phyloP scores from a whole-genome alignment of 2,797 vertebrate species.

The Urocyon cinereoargenteus region DNA sequence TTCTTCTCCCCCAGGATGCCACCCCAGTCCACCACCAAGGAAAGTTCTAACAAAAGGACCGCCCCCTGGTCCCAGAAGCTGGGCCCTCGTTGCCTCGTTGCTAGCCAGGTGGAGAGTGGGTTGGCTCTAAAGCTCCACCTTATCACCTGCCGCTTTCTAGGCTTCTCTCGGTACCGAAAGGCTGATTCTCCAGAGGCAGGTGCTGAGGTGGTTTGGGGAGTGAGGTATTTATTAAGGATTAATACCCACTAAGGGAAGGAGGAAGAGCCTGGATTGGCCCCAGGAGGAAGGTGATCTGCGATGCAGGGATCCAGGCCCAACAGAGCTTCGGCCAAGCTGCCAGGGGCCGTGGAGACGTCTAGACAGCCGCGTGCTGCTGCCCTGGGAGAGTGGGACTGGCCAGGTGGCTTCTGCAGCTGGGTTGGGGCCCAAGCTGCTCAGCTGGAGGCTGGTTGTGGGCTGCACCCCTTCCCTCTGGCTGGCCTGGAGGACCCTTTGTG shows the following conservation, averaged over 20 bases:
- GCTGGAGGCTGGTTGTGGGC: too few relatives aligned
- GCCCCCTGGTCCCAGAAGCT: not conserved
- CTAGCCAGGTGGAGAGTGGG: not conserved
- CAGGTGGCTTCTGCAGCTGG: not conserved
- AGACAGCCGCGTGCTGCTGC: too few relatives aligned
- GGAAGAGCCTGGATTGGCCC: not conserved
- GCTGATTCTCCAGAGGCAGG: not conserved
- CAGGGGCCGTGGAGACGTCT: too few relatives aligned
- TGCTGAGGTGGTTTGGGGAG: not conserved
- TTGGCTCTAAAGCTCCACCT: not conserved
- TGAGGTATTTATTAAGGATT: not conserved
- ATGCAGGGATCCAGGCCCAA: too few relatives aligned
- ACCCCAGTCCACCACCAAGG: not conserved
- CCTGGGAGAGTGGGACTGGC: rapidly evolving
- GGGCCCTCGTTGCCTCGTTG: not conserved
- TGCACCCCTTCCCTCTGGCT: not conserved
- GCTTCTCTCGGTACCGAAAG: not conserved
- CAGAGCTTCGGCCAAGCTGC: not conserved
- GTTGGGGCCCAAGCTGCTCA: too few relatives aligned
- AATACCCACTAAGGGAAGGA: not conserved
- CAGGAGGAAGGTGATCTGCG: rapidly evolving
- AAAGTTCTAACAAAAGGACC: not conserved
- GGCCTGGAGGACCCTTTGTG: rapidly evolving
- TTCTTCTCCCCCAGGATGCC: not conserved
- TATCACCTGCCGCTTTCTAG: not conserved